Evolutionary conservation across 92 coral and sea anemone genomes (phyloP), one percentile per base, ranked within the genome.

Genomic region (Hydrozoanthus gracilis): DNA sequence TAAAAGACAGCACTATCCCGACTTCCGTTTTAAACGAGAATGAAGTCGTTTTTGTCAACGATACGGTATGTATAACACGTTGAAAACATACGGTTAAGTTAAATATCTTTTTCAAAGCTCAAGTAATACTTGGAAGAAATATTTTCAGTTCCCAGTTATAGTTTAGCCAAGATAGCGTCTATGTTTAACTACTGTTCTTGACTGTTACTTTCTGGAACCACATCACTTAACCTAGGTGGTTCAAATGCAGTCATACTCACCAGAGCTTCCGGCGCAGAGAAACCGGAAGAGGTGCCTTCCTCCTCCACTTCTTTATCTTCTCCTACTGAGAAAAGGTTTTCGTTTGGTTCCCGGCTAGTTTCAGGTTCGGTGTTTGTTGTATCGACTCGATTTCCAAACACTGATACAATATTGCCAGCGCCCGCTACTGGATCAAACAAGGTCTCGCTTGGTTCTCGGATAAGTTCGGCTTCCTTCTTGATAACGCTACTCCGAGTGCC

Each of bases 181-280:
- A 15, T 44, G 66, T 49, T 13, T 27, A 27, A 27, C 39, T 27
- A 64, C 60, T 80, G 51, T 60, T 39, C 64, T 62, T 64, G 58
- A 8, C 52, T 17, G 49, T 39, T 67, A 17, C 44, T 46, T 0
- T 65, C 85, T 16, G 74, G 54, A 2, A 9, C 5, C 10, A 50
- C 10, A 18, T 15, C 66, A 46, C 66, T 64, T 8, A 80, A 11
- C 39, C 75, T 80, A 17, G 61, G 3, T 5, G 85, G 58, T 12
- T 80, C 85, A 80, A 64, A 80, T 18, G 85, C 50, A 12, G 61
- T 66, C 98, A 95, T 95, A 12, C 93, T 94, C 2, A 95, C 96
- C 64, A 95, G 66, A 4, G 88, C 95, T 51, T 93, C 95, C 0
- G 98, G 98, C 0, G 98, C 93, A 11, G 90, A 83, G 52, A 94